Evolutionary conservation across 2,797 vertebrate species (phyloP).

Genomic region (Sebastolobus alascanus): DNA sequence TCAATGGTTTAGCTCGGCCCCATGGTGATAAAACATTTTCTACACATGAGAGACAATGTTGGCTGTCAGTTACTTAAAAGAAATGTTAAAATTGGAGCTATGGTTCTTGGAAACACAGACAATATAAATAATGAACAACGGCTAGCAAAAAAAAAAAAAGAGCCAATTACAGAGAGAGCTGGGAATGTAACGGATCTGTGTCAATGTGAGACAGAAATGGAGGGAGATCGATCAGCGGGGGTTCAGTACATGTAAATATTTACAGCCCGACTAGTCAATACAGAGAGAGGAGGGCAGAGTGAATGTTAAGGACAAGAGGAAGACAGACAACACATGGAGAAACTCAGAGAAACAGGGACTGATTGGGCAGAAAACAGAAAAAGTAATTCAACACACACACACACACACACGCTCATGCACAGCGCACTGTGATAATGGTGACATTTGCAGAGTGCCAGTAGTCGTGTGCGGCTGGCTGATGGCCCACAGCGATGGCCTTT

Average conservation of each 20-base stretch:
- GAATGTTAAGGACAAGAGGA: conserved; percentile 1
- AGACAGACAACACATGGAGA: conserved; percentile 6
- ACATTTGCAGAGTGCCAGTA: conserved; percentile 82
- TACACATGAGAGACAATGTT: conserved; percentile 62
- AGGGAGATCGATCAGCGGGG: conserved; percentile 50
- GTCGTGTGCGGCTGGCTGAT: conserved; percentile 78
- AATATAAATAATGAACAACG: conserved; percentile 66
- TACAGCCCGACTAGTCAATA: conserved; percentile 69
- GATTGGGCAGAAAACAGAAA: conserved; percentile 38
- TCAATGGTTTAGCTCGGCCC: conserved; percentile 51
- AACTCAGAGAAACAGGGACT: conserved; percentile 10
- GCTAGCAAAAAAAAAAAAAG: conserved; percentile 24
- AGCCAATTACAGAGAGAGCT: conserved; percentile 52
- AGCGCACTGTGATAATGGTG: conserved; percentile 79
- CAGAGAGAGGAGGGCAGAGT: conserved; percentile 18
- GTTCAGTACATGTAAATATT: conserved; percentile 73
- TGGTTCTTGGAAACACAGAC: conserved; percentile 53
- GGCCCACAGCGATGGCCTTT: conserved; percentile 85
- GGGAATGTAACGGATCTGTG: conserved; percentile 56
- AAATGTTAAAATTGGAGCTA: conserved; percentile 58
- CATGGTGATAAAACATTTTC: conserved; percentile 64
- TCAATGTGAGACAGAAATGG: conserved; percentile 52
- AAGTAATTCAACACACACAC: conserved; percentile 44
- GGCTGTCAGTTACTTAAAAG: conserved; percentile 64
- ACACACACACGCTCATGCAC: conserved; percentile 6